phyloP scores from a whole-genome alignment of 2,113 vertebrate species.

The Pelecanus crispus region DNA sequence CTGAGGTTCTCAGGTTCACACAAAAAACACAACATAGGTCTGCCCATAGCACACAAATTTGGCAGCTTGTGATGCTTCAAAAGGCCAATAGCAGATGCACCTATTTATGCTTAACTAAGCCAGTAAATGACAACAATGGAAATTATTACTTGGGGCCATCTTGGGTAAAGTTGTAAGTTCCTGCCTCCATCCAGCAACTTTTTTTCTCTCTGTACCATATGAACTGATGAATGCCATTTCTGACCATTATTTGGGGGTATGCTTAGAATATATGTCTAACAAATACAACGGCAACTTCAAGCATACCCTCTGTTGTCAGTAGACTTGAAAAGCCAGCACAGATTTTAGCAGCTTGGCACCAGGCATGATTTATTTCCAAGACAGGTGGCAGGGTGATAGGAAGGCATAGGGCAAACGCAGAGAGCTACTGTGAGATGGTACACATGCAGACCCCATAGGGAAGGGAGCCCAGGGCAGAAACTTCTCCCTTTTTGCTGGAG shows the following conservation, averaged over 20 bases:
- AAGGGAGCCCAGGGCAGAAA: not conserved
- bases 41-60: not conserved
- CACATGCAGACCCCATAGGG: rapidly evolving
- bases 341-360: not conserved
- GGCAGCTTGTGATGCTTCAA: not conserved
- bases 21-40: not conserved
- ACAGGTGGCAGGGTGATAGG: not conserved
- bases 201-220: not conserved
- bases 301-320: not conserved
- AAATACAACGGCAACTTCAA: not conserved
- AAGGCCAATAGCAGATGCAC: not conserved
- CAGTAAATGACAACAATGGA: not conserved
- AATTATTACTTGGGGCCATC: not conserved
- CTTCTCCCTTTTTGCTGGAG: not conserved
- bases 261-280: not conserved
- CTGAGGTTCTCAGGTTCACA: not conserved
- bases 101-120: not conserved
- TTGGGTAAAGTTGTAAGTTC: not conserved
- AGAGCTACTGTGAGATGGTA: not conserved
- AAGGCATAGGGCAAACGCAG: not conserved
- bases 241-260: not conserved
- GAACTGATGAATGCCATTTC: not conserved
- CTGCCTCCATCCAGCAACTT: not conserved
- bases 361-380: not conserved
- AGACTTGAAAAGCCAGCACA: not conserved